Percentiles rank a stretch among this genome's conserved stretches.
Evolutionary conservation across 2,797 vertebrate genomes (phyloP).

Genomic region (Chiloscyllium punctatum): DNA sequence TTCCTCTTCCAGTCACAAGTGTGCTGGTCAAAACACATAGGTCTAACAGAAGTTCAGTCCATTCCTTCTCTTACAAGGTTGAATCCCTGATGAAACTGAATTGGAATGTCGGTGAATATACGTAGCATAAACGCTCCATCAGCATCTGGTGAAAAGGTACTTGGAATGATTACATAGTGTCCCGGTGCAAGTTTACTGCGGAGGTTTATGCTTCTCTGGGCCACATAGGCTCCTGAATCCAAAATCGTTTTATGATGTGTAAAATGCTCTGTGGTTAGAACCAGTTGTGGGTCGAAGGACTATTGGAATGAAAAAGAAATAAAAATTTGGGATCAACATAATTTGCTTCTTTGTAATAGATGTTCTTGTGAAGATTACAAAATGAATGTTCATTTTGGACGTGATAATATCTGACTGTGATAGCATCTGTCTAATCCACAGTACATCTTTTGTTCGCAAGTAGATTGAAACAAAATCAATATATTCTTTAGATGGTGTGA

Average conservation of each 20-base stretch:
- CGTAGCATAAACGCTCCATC: constrained; percentile 36
- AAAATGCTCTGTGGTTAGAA: constrained; percentile 2
- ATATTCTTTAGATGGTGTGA: background rate
- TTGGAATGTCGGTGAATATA: constrained; percentile 34
- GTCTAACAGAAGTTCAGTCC: background rate
- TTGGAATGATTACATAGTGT: constrained; percentile 38
- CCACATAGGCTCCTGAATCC: constrained; percentile 36
- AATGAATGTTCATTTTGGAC: too few relatives aligned
- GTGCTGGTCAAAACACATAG: background rate
- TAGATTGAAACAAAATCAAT: background rate
- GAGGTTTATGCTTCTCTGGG: constrained; percentile 36
- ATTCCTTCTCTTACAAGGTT: constrained; percentile 7
- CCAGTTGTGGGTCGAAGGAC: background rate
- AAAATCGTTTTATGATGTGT: background rate
- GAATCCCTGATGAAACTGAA: constrained; percentile 26
- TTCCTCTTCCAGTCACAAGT: background rate
- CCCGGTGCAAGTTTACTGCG: constrained; percentile 21
- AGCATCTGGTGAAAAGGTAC: constrained; percentile 25
- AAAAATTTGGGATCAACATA: background rate
- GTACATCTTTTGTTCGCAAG: background rate
- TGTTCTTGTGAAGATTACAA: background rate
- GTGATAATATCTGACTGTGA: too few relatives aligned
- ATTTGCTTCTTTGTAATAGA: background rate
- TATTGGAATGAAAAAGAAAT: background rate
- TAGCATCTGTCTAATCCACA: too few relatives aligned